phyloP scores from a whole-genome alignment of 2,888 invertebrate species.

The Acrocyrtus sp. region DNA sequence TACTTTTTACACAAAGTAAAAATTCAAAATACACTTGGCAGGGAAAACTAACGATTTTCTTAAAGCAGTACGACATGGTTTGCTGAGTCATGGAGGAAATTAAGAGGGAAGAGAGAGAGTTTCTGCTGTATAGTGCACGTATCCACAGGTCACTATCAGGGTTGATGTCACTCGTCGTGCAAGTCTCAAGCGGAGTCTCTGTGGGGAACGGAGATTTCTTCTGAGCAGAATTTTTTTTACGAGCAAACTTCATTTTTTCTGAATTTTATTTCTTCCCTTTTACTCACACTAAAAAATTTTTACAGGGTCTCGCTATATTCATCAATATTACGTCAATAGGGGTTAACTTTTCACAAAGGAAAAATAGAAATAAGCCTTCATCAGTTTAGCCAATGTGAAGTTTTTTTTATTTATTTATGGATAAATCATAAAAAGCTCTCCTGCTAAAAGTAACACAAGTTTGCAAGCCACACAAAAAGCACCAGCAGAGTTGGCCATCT shows the following conservation, averaged over 20 bases:
- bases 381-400: no score
- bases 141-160: not conserved
- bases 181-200: conserved; percentile 5
- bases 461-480: no score
- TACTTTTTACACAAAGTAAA: not conserved
- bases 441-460: no score
- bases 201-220: not conserved
- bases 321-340: not conserved
- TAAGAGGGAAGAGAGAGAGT: not conserved
- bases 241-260: not conserved
- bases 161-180: not conserved
- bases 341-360: not conserved
- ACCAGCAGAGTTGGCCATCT: no score
- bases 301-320: not conserved
- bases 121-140: not conserved
- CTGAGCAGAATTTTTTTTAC: not conserved
- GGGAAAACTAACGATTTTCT: no score
- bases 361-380: no score
- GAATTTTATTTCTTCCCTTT: not conserved
- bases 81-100: not conserved
- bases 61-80: not conserved
- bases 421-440: no score
- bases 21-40: no score
- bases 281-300: no score
- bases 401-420: no score